Conservation (phyloP, 92 coral and sea anemone genomes). For the Umimayanthus chanpuru region DNA sequence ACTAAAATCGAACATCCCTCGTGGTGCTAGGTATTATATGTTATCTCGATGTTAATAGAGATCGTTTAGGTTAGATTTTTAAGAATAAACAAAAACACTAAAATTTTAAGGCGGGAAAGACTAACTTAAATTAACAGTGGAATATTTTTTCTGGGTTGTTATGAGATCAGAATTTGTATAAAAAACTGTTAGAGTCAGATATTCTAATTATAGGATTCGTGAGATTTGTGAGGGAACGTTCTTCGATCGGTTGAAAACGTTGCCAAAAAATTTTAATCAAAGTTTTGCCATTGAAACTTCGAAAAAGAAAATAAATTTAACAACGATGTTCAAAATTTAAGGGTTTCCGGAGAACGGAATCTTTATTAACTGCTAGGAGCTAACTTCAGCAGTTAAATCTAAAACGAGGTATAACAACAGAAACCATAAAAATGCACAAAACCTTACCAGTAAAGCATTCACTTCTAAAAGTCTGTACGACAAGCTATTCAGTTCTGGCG, state of each 20-base stretch:
- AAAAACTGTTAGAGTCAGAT: no score
- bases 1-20: neutral
- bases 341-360: neutral
- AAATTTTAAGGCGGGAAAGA: neutral
- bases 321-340: neutral
- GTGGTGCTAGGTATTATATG: neutral
- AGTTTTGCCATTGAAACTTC: neutral
- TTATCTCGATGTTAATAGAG: neutral
- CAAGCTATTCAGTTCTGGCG: neutral
- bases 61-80: neutral
- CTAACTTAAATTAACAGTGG: neutral
- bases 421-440: neutral
- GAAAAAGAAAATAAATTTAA: no score
- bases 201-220: no score
- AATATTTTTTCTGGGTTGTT: no score
- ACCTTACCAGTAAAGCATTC: neutral
- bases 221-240: neutral
- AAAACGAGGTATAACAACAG: neutral
- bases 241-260: neutral
- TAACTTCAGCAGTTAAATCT: neutral
- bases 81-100: no score
- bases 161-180: neutral
- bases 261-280: no score
- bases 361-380: neutral
- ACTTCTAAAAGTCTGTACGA: neutral